Evolutionary conservation across 2,113 vertebrate species (phyloP), one percentile per base, ranked within the genome.

Genomic region (Hippocampus abdominalis): DNA sequence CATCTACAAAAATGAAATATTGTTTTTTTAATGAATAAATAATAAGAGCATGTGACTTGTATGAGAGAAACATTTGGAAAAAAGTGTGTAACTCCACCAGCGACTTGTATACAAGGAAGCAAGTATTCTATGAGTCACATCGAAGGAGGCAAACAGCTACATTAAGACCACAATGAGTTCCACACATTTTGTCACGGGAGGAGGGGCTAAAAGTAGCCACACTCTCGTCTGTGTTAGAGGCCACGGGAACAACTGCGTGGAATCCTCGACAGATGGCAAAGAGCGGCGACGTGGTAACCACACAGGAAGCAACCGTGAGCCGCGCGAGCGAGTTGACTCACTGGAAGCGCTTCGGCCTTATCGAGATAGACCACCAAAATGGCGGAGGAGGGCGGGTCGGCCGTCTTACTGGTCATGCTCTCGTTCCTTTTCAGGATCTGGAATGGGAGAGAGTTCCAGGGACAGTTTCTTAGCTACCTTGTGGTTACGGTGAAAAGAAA

Each of bases 311-410:
- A 64, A 61, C 81, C 42, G 64, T 57, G 60, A 64, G 25, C 44
- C 36, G 18, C 59, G 57, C 1, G 5, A 71, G 77, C 72, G 68
- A 15, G 59, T 18, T 78, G 68, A 90, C 89, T 90, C 84, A 90
- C 96, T 20, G 95, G 96, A 78, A 98, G 94, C 2, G 94, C 93
- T 82, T 96, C 94, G 39, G 95, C 96, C 60, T 93, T 93, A 77
- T 98, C 96, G 84, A 98, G 85, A 87, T 98, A 98, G 16, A 96
- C 82, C 1, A 93, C 92, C 73, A 98, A 90, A 80, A 96, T 94
- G 80, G 96, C 95, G 1, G 95, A 91, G 2, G 96, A 96, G 0
- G 95, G 95, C 0, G 93, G 91, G n/a, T 94, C 90, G 0, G 84
- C 77, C 0, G 90, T 92, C 72, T 93, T 92, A 59, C 90, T 90